phyloP scores from a whole-genome alignment of 2,888 invertebrate species.

The Druceiella hillmani region DNA sequence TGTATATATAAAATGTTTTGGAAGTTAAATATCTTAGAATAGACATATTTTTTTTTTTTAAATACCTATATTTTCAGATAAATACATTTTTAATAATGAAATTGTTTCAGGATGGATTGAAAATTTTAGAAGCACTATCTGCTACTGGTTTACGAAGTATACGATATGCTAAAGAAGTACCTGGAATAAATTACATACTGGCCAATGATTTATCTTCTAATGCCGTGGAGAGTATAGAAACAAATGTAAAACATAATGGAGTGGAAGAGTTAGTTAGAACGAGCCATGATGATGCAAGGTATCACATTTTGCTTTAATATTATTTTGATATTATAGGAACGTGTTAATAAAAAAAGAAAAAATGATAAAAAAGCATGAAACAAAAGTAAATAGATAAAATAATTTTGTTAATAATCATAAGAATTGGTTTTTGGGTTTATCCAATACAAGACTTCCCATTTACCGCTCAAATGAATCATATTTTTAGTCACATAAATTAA shows the following conservation, averaged over 20 bases:
- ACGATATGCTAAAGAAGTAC: conserved; percentile 92
- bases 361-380: neutral
- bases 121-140: conserved; percentile 88
- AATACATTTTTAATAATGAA: conserved; percentile 9
- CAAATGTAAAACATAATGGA: conserved; percentile 71
- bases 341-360: neutral
- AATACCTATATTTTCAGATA: conserved; percentile 1
- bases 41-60: too few relatives aligned
- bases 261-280: conserved; percentile 70
- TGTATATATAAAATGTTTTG: too few relatives aligned
- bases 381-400: too few relatives aligned
- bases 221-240: conserved; percentile 82
- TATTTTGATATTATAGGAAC: neutral
- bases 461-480: too few relatives aligned
- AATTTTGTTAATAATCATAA: neutral
- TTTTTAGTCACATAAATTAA: too few relatives aligned
- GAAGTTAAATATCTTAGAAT: too few relatives aligned
- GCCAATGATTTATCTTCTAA: conserved; percentile 85
- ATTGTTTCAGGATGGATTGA: conserved; percentile 50
- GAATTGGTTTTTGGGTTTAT: too few relatives aligned
- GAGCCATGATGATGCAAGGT: conserved; percentile 86
- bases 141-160: conserved; percentile 95
- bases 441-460: too few relatives aligned
- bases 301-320: conserved; percentile 30
- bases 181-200: conserved; percentile 71